Percentiles rank a stretch among this genome's conserved stretches.
These are phyloP conservation scores for Charaxes varanes DNA, from an alignment of 1,140 invertebrate genomes.

Conservation along the genomic window DNA sequence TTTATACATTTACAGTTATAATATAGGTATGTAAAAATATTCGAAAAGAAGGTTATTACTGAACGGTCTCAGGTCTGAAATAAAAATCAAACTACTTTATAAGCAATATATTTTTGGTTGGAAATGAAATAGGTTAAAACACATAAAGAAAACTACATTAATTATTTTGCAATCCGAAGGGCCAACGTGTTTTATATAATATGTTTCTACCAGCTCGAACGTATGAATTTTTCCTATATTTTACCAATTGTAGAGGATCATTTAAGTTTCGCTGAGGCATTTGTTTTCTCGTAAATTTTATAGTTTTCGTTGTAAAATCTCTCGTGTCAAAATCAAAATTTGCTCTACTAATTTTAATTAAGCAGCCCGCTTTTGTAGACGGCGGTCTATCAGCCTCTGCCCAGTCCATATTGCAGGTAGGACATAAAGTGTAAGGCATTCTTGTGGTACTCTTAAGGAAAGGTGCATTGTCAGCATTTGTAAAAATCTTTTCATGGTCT, in stretches of 20 bases:
- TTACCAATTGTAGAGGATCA: neutral
- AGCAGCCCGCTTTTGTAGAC: neutral
- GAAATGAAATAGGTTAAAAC: too few species aligned
- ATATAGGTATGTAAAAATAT: too few species aligned
- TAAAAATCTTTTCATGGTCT: conserved; percentile 21
- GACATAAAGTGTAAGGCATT: conserved; percentile 19
- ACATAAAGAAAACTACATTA: too few species aligned
- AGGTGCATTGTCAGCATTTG: conserved; percentile 15
- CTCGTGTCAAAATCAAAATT: neutral
- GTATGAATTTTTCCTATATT: neutral
- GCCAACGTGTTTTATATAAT: too few species aligned
- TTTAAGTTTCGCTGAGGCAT: neutral
- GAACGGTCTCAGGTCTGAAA: too few species aligned
- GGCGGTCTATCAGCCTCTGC: neutral
- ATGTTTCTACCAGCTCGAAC: neutral
- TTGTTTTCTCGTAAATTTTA: neutral
- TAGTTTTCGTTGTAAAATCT: neutral
- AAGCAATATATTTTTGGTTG: too few species aligned
- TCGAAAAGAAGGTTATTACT: too few species aligned
- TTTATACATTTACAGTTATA: too few species aligned
- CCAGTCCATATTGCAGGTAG: neutral
- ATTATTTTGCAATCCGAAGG: too few species aligned
- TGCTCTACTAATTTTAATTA: conserved; percentile 8
- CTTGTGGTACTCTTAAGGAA: conserved; percentile 25
- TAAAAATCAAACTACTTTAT: too few species aligned